Conservation (phyloP, 2,888 invertebrate genomes). For the Incurvaria masculella region DNA sequence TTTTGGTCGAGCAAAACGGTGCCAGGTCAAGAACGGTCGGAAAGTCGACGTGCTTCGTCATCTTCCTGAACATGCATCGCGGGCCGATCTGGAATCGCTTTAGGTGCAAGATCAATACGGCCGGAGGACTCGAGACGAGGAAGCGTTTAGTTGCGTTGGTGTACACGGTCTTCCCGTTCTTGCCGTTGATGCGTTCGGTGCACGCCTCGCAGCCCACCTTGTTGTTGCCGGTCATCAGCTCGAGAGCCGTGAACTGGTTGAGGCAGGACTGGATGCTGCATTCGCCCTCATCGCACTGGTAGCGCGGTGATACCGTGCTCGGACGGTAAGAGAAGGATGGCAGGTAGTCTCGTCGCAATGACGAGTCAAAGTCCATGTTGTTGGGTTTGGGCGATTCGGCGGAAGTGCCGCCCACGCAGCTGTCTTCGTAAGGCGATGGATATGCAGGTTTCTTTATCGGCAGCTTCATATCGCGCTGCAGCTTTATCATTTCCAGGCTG, state of each 20-base stretch:
- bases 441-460: conserved; percentile 22
- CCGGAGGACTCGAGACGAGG: conserved; percentile 87
- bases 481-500: conserved; percentile 29
- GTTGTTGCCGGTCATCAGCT: conserved; percentile 88
- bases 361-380: conserved; percentile 32
- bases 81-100: conserved; percentile 90
- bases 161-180: conserved; percentile 69
- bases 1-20: conserved; percentile 79
- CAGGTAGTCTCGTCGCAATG: conserved; percentile 27
- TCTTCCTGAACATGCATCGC: conserved; percentile 73
- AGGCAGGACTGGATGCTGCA: conserved; percentile 87
- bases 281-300: conserved; percentile 72
- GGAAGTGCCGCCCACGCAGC: conserved; percentile 23
- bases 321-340: conserved; percentile 31
- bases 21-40: conserved; percentile 83
- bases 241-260: conserved; percentile 88
- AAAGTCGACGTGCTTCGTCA: conserved; percentile 84
- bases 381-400: conserved; percentile 26
- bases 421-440: conserved; percentile 28
- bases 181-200: conserved; percentile 67
- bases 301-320: conserved; percentile 62
- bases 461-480: conserved; percentile 26
- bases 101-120: conserved; percentile 90
- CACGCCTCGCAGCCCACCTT: conserved; percentile 92
- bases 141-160: conserved; percentile 82